Conservation (phyloP, 2,888 invertebrate species). For the Bombylius major region DNA sequence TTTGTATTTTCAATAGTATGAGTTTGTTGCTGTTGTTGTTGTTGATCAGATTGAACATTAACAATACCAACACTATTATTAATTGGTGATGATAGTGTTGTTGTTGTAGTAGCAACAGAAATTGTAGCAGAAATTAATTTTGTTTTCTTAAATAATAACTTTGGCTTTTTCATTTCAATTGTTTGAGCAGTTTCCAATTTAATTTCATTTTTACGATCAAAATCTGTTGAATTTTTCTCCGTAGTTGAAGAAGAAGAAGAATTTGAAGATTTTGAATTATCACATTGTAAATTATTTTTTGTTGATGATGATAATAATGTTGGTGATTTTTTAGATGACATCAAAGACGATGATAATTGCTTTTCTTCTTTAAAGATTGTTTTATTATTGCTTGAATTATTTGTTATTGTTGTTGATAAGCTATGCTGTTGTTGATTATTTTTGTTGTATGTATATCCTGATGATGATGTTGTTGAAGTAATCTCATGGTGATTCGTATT, state of each 20-base stretch:
- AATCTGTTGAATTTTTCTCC: neutral
- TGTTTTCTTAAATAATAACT: neutral
- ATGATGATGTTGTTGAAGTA: neutral
- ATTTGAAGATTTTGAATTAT: too few relatives aligned
- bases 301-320: too few relatives aligned
- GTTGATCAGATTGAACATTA: neutral
- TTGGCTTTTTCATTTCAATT: slow-evolving; percentile 6
- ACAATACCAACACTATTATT: slow-evolving; percentile 11
- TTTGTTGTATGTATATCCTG: neutral
- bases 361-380: slow-evolving; percentile 9
- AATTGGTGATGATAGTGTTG: slow-evolving; percentile 10
- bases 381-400: neutral
- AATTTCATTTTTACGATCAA: slow-evolving; percentile 1
- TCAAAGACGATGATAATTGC: slow-evolving; percentile 12
- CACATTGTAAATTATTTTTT: too few relatives aligned
- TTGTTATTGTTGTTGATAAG: neutral
- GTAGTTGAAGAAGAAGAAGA: neutral
- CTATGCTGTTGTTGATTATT: neutral
- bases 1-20: too few relatives aligned
- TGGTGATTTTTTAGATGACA: neutral
- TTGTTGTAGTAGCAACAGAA: slow-evolving; percentile 1
- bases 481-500: neutral
- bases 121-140: neutral
- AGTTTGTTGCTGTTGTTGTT: neutral
- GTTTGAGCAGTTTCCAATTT: slow-evolving; percentile 9